These are phyloP conservation scores for Balaeniceps rex DNA, from an alignment of 2,113 vertebrate genomes.

Conservation along the genomic window DNA sequence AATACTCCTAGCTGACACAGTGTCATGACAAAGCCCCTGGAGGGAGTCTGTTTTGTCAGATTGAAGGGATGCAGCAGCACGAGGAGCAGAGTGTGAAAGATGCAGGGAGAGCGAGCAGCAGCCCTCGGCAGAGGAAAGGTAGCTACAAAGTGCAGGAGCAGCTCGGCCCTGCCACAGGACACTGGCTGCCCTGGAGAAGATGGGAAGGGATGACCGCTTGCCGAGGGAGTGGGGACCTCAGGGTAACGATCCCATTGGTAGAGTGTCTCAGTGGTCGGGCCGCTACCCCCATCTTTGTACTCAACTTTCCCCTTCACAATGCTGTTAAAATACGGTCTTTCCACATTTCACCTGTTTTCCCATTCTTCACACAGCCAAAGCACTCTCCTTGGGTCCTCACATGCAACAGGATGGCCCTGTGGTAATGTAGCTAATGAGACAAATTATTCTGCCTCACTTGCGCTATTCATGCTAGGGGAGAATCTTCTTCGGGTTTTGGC, in stretches of 20 bases:
- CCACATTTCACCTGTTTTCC: background rate
- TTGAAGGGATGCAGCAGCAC: background rate
- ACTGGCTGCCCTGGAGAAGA: background rate
- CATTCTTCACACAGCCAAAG: background rate
- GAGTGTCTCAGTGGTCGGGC: background rate
- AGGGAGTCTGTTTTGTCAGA: background rate
- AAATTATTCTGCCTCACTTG: background rate
- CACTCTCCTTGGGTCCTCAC: background rate
- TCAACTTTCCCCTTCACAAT: background rate
- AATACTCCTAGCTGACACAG: background rate
- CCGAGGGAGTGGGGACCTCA: background rate
- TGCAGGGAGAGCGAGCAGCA: background rate
- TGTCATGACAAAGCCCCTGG: background rate
- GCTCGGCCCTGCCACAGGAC: rapidly evolving
- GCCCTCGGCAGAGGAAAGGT: background rate
- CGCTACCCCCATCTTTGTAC: background rate
- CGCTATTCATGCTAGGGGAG: background rate
- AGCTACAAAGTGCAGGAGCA: background rate
- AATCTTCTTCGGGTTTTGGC: background rate
- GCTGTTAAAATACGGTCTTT: background rate
- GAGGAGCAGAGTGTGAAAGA: background rate
- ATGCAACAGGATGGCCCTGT: no score
- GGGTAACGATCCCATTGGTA: background rate
- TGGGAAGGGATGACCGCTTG: background rate
- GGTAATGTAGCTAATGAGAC: background rate